A percentile compares a stretch with the other conserved stretches of the same genome.
Evolutionary conservation across 2,797 vertebrate species (phyloP).

Genomic region (Carduelis carduelis): DNA sequence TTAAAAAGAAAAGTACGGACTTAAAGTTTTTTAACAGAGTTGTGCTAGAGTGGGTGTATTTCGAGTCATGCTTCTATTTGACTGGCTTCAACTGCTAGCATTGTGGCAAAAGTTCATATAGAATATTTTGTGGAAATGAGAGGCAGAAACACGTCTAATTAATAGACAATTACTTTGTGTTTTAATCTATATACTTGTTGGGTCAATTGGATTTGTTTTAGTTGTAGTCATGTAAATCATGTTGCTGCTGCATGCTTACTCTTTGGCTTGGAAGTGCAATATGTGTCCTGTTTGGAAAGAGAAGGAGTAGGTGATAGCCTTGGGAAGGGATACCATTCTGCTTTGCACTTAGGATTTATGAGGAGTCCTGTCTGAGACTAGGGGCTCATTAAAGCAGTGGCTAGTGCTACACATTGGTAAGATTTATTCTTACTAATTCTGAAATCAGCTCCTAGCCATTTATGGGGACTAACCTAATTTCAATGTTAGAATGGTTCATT

Average conservation of each 20-base stretch:
- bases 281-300: neutral
- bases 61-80: neutral
- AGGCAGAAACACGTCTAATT: neutral
- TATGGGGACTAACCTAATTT: slow-evolving; percentile 12
- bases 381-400: neutral
- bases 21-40: neutral
- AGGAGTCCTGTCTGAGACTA: neutral
- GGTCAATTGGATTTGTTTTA: neutral
- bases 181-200: neutral
- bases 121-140: neutral
- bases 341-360: neutral
- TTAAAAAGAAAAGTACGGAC: neutral
- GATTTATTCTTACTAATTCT: neutral
- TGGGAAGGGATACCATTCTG: neutral
- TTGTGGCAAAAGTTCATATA: neutral
- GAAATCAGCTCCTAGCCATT: slow-evolving; percentile 5
- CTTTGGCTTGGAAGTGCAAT: neutral
- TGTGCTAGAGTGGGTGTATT: neutral
- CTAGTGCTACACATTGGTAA: neutral
- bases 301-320: neutral
- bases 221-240: neutral
- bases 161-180: neutral
- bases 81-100: neutral
- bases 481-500: neutral
- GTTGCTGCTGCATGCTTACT: neutral